Evolutionary conservation across 2,888 invertebrate species (phyloP).

Genomic region (Volucella inanis): DNA sequence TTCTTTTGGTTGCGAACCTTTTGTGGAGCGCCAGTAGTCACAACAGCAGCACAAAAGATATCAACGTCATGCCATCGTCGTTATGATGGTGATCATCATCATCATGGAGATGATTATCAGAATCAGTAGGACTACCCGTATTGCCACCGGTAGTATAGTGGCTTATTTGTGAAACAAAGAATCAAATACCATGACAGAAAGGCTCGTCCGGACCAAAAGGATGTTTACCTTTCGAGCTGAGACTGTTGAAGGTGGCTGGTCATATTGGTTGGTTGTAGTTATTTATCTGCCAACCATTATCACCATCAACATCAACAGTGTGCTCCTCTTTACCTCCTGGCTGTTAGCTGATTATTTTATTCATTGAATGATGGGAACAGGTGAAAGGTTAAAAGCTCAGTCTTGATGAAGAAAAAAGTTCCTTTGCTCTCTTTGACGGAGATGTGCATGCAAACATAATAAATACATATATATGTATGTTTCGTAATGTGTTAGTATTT

Average conservation of each 20-base stretch:
- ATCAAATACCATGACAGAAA: conserved; percentile 54
- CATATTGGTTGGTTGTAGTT: conserved; percentile 17
- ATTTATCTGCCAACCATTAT: conserved; percentile 45
- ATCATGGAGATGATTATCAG: conserved; percentile 26
- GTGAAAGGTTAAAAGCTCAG: conserved; percentile 35
- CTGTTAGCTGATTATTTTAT: conserved; percentile 17
- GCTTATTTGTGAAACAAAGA: conserved; percentile 37
- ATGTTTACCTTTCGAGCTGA: conserved; percentile 6
- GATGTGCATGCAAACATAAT: no score
- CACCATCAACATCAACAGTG: not conserved
- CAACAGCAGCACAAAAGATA: conserved; percentile 37
- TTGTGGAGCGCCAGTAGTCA: not conserved
- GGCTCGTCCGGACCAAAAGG: conserved; percentile 6
- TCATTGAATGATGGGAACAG: conserved; percentile 27
- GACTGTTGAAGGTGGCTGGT: conserved; percentile 6
- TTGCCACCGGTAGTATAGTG: conserved; percentile 23
- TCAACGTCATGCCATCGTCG: conserved; percentile 47
- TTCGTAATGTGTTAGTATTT: conserved; percentile 8
- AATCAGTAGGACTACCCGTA: conserved; percentile 10
- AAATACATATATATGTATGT: not conserved
- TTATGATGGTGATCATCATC: conserved; percentile 30
- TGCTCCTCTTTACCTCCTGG: conserved; percentile 2
- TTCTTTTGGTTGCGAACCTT: conserved; percentile 33
- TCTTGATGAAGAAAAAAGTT: conserved; percentile 23
- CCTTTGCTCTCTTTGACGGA: not conserved